These are phyloP conservation scores for Neogale vison DNA, from an alignment of 2,113 vertebrate genomes.

Conservation along the genomic window DNA sequence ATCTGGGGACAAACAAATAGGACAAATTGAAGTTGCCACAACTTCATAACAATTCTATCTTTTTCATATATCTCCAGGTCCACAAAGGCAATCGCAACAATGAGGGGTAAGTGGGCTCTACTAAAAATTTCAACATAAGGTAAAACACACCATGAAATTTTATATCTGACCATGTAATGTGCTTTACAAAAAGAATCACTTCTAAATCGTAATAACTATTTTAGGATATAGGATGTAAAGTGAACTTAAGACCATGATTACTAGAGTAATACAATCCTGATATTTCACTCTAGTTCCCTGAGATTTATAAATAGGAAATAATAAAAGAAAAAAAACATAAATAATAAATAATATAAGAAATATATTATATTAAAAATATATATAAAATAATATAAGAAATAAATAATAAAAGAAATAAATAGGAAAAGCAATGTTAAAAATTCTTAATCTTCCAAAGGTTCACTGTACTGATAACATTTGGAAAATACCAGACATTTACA, in stretches of 20 bases:
- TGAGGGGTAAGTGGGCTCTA: conserved; percentile 7
- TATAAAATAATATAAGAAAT: too few species aligned
- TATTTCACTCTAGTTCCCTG: conserved; percentile 44
- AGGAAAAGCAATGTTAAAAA: background rate
- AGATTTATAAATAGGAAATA: background rate
- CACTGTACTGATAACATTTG: background rate
- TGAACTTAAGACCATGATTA: conserved; percentile 37
- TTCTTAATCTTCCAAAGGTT: conserved; percentile 22
- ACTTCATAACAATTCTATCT: conserved; percentile 41
- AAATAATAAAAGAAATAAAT: background rate
- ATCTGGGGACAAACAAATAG: conserved; percentile 81
- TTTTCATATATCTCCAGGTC: conserved; percentile 70
- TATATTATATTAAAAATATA: too few species aligned
- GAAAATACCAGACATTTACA: conserved; percentile 35
- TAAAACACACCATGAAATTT: conserved; percentile 65
- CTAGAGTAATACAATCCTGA: conserved; percentile 30
- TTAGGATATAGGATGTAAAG: background rate
- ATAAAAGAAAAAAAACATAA: too few species aligned
- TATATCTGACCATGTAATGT: conserved; percentile 43
- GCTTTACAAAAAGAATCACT: conserved; percentile 56
- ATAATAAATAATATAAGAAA: too few species aligned
- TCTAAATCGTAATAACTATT: conserved; percentile 28
- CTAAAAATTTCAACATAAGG: conserved; percentile 63
- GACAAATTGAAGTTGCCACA: conserved; percentile 75
- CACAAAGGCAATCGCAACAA: conserved; percentile 35